These are phyloP conservation scores for Oenanthe melanoleuca DNA, from an alignment of 2,113 vertebrate genomes.

Conservation along the genomic window DNA sequence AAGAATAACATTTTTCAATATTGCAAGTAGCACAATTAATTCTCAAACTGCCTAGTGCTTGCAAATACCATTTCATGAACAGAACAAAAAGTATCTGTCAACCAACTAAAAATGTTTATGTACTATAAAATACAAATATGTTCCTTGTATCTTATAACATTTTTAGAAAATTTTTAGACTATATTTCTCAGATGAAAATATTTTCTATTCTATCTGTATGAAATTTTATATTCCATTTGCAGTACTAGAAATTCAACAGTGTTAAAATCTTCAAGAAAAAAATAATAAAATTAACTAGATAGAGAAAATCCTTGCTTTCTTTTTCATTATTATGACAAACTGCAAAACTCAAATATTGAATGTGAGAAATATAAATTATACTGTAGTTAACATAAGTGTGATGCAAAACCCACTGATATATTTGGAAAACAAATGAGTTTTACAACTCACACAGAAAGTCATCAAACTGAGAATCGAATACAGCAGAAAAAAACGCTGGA, in stretches of 20 bases:
- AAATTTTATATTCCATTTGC: neutral
- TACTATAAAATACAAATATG: neutral
- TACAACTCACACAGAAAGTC: neutral
- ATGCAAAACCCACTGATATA: neutral
- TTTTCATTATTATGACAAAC: neutral
- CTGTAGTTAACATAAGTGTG: neutral
- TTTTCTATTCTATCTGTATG: neutral
- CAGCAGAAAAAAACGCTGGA: neutral
- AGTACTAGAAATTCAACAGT: neutral
- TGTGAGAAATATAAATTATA: neutral
- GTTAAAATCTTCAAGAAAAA: neutral
- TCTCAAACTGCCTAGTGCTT: neutral
- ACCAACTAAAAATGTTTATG: neutral
- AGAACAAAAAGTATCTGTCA: neutral
- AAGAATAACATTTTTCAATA: neutral
- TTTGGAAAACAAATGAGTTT: slow-evolving; percentile 3
- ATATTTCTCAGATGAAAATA: neutral
- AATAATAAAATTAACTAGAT: neutral
- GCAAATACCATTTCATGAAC: neutral
- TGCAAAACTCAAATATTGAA: neutral
- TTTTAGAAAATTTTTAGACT: neutral
- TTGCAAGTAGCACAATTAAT: neutral
- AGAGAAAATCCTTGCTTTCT: neutral
- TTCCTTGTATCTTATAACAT: neutral
- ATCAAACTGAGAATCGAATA: neutral